Percentiles rank a stretch among this genome's conserved stretches.
phyloP scores from a whole-genome alignment of 2,113 vertebrate species.

The Carettochelys insculpta region DNA sequence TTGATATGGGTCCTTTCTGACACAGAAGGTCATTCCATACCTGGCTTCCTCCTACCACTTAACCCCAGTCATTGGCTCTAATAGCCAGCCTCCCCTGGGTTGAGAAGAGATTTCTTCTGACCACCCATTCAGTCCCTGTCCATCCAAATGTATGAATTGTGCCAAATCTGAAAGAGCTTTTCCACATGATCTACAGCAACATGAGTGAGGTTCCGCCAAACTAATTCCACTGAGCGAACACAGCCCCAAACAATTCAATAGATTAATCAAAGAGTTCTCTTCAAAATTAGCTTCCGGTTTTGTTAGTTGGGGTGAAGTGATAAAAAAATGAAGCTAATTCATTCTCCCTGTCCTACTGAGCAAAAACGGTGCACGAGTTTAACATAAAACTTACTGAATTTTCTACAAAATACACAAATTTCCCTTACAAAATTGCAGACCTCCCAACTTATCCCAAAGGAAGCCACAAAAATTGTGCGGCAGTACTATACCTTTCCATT shows the following conservation, averaged over 20 bases:
- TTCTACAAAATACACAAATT: fast-evolving
- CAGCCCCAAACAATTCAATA: fast-evolving
- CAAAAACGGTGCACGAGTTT: neutral
- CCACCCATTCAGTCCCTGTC: neutral
- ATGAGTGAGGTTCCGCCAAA: neutral
- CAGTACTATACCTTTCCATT: slow-evolving; percentile 77
- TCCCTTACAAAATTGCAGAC: fast-evolving
- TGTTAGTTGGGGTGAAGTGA: neutral
- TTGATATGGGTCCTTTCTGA: neutral
- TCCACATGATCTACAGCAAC: neutral
- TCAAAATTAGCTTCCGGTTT: neutral
- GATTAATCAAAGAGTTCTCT: neutral
- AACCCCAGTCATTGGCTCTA: neutral
- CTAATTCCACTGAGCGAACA: neutral
- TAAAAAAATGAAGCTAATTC: neutral
- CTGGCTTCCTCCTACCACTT: neutral
- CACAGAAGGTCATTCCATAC: neutral
- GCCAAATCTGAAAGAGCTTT: neutral
- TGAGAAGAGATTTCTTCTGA: neutral
- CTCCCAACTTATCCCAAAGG: neutral
- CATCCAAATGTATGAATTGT: neutral
- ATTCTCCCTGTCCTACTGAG: neutral
- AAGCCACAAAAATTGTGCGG: fast-evolving
- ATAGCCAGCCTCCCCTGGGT: neutral
- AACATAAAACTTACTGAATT: neutral